Evolutionary conservation across 2,113 vertebrate genomes (phyloP).

Genomic region (Carassius gibelio): DNA sequence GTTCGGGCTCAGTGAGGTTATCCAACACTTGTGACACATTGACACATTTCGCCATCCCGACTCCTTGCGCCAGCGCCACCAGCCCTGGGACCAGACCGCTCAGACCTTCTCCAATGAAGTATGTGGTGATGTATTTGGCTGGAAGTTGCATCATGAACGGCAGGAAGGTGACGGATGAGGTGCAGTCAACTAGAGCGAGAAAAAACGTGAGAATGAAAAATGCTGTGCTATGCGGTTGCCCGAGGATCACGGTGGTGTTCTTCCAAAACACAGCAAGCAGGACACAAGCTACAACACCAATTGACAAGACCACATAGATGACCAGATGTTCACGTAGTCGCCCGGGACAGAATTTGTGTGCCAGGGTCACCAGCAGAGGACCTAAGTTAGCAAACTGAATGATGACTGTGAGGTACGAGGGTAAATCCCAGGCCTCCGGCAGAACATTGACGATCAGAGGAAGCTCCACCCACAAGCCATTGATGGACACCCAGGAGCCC

Average conservation of each 20-base stretch:
- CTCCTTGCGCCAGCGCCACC: conserved; percentile 86
- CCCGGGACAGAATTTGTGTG: conserved; percentile 81
- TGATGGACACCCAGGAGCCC: conserved; percentile 94
- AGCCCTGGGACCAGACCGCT: conserved; percentile 88
- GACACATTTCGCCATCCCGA: conserved; percentile 80
- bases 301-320: conserved; percentile 76
- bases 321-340: conserved; percentile 76
- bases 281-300: conserved; percentile 78
- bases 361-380: conserved; percentile 84
- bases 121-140: conserved; percentile 81
- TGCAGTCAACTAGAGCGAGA: conserved; percentile 92
- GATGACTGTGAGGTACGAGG: conserved; percentile 92
- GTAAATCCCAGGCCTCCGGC: conserved; percentile 90
- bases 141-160: conserved; percentile 94
- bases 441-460: conserved; percentile 85
- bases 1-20: conserved; percentile 50
- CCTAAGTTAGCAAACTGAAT: conserved; percentile 93
- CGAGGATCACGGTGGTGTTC: conserved; percentile 70
- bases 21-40: conserved; percentile 63
- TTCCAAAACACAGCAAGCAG: conserved; percentile 88
- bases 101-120: conserved; percentile 89
- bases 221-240: conserved; percentile 71
- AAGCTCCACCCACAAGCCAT: conserved; percentile 94
- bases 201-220: conserved; percentile 91
- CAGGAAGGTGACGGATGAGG: conserved; percentile 94